Evolutionary conservation across 2,113 vertebrate genomes (phyloP).

Genomic region (Dipodomys stephensi): DNA sequence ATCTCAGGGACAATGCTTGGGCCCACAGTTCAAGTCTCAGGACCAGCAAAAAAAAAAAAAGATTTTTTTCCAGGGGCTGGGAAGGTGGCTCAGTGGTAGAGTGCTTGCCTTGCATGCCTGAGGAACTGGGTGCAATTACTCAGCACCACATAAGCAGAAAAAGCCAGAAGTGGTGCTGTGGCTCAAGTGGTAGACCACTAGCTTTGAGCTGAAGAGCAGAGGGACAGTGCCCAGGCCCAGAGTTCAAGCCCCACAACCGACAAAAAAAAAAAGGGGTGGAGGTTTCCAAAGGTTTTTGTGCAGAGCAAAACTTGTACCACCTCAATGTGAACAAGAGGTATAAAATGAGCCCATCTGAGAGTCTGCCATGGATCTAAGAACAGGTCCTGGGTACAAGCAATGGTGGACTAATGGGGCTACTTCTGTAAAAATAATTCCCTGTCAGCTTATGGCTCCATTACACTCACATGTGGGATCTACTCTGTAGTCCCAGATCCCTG

Average conservation of each 20-base stretch:
- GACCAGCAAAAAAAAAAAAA: background rate
- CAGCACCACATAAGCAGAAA: too few relatives aligned
- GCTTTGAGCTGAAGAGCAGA: too few relatives aligned
- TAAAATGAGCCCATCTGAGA: background rate
- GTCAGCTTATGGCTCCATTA: background rate
- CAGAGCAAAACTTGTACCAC: constrained; percentile 16
- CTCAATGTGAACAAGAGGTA: background rate
- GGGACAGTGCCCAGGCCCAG: too few relatives aligned
- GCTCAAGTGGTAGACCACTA: too few relatives aligned
- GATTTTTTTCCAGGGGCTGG: background rate
- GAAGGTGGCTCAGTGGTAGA: too few relatives aligned
- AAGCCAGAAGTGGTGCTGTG: too few relatives aligned
- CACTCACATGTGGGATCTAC: background rate
- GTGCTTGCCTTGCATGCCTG: too few relatives aligned
- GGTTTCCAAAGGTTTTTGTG: constrained; percentile 19
- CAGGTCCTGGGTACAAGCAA: background rate
- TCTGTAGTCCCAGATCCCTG: background rate
- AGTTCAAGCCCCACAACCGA: too few relatives aligned
- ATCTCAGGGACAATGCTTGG: background rate
- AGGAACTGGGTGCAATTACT: too few relatives aligned
- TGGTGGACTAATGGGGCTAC: background rate
- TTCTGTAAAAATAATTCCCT: background rate
- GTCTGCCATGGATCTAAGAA: background rate
- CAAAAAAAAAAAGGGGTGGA: too few relatives aligned
- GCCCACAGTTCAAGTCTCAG: too few relatives aligned